phyloP scores from a whole-genome alignment of 2,888 invertebrate species.

The Sarcophaga variegata region DNA sequence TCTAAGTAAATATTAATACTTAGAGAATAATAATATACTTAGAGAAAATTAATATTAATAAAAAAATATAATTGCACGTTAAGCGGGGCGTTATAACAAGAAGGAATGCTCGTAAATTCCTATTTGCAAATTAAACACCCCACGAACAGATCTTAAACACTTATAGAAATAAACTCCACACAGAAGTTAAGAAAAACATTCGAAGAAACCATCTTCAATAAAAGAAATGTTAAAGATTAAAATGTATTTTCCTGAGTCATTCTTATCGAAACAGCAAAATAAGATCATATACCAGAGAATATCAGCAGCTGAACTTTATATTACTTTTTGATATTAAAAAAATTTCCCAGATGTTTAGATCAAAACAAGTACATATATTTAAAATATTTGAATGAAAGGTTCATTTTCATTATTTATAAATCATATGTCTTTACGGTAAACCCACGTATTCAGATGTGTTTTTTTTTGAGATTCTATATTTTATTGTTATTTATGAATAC shows the following conservation, averaged over 20 bases:
- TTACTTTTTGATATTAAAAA: not conserved
- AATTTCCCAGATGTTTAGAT: not conserved
- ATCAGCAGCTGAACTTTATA: too few species aligned
- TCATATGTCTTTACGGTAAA: too few species aligned
- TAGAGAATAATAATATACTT: too few species aligned
- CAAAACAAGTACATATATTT: not conserved
- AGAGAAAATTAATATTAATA: too few species aligned
- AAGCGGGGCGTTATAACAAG: not conserved
- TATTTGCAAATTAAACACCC: not conserved
- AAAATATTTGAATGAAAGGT: not conserved
- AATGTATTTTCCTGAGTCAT: too few species aligned
- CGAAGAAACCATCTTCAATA: too few species aligned
- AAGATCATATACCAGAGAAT: too few species aligned
- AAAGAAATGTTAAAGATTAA: too few species aligned
- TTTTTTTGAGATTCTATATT: not conserved
- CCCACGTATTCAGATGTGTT: not conserved
- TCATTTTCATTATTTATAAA: too few species aligned
- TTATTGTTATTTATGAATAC: not conserved
- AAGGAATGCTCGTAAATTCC: not conserved
- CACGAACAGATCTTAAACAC: not conserved
- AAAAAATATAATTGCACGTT: too few species aligned
- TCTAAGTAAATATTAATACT: not conserved
- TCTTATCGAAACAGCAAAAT: too few species aligned
- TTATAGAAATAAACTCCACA: not conserved
- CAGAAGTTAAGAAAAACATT: too few species aligned